phyloP scores from a whole-genome alignment of 2,113 vertebrate genomes.

The Stomatorhinus ivindoensis region DNA sequence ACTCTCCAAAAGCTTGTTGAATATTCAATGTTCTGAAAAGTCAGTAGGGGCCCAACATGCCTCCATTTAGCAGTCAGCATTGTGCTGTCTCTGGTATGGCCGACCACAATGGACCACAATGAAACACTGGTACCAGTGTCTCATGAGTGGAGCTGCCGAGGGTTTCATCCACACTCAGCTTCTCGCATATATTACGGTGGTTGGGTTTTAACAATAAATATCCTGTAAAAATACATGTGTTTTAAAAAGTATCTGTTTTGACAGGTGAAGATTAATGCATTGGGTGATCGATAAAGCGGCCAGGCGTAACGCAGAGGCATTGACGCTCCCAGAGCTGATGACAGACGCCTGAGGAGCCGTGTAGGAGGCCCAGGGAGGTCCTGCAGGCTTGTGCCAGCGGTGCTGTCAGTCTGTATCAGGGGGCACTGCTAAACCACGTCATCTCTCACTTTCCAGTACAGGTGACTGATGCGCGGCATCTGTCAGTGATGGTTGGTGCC shows the following conservation, averaged over 20 bases:
- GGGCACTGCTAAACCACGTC: neutral
- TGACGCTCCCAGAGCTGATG: neutral
- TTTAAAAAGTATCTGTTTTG: neutral
- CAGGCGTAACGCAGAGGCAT: neutral
- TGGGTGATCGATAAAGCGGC: neutral
- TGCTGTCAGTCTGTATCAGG: neutral
- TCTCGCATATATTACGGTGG: neutral
- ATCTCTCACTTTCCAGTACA: neutral
- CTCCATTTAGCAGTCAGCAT: neutral
- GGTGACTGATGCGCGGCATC: neutral
- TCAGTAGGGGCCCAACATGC: neutral
- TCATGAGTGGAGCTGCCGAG: neutral
- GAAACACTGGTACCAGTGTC: neutral
- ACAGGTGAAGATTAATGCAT: constrained; percentile 1
- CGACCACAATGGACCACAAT: neutral
- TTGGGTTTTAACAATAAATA: neutral
- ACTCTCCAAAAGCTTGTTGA: neutral
- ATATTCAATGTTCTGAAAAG: neutral
- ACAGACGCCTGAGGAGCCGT: neutral
- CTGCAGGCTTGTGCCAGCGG: neutral
- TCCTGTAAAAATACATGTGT: neutral
- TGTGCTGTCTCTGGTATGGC: neutral
- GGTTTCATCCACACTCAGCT: neutral
- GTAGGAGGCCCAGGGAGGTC: neutral
- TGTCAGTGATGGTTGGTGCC: neutral